Evolutionary conservation across 2,113 vertebrate species (phyloP).

Genomic region (Chaetura pelagica): DNA sequence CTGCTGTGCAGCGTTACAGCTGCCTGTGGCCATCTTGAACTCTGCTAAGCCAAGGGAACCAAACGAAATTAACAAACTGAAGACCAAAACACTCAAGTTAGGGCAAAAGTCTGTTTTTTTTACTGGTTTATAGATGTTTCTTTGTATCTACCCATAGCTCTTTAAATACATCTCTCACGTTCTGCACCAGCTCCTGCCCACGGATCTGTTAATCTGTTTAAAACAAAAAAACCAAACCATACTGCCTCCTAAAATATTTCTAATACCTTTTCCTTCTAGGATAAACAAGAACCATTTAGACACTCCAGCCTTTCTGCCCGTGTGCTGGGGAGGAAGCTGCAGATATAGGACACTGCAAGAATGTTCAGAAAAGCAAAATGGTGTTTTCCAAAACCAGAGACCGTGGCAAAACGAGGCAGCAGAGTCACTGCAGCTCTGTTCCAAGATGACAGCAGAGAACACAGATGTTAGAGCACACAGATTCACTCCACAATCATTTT

Average conservation of each 20-base stretch:
- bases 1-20: not conserved
- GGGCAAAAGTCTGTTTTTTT: not conserved
- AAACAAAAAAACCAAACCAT: not conserved
- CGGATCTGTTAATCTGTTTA: not conserved
- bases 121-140: not conserved
- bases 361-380: conserved; percentile 55
- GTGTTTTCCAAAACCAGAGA: conserved; percentile 50
- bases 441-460: conserved; percentile 53
- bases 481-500: conserved; percentile 30
- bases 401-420: conserved; percentile 31
- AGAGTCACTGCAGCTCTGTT: conserved; percentile 63
- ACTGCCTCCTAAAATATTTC: not conserved
- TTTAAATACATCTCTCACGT: not conserved
- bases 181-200: not conserved
- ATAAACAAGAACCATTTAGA: not conserved
- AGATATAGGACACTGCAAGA: conserved; percentile 6
- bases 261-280: not conserved
- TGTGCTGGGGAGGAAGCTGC: not conserved
- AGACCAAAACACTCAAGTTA: not conserved
- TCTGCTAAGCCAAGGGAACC: not conserved
- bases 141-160: not conserved
- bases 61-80: not conserved
- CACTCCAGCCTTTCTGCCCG: not conserved
- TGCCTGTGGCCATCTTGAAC: conserved; percentile 47
- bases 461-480: conserved; percentile 30